phyloP scores from a whole-genome alignment of 2,113 vertebrate species.

The Galbula dea region DNA sequence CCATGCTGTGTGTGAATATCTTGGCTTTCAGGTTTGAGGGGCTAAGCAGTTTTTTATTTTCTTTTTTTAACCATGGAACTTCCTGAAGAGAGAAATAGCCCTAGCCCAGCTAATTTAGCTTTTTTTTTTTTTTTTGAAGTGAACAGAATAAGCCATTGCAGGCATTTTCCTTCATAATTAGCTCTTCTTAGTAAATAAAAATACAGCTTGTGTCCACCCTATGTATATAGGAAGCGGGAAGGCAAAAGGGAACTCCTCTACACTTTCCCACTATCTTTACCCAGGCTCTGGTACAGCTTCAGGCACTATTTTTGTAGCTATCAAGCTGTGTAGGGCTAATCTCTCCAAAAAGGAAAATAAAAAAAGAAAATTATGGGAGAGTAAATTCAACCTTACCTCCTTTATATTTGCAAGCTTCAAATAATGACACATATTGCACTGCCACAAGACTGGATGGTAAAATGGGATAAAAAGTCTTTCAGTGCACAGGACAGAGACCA shows the following conservation, averaged over 20 bases:
- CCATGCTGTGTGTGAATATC: not conserved
- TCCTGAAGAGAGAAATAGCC: not conserved
- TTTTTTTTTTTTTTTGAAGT: not conserved
- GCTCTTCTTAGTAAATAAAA: not conserved
- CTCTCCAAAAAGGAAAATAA: not conserved
- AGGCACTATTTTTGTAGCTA: not conserved
- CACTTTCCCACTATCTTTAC: not conserved
- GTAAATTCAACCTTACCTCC: not conserved
- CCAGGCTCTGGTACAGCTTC: not conserved
- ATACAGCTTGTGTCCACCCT: not conserved
- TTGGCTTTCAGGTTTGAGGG: not conserved
- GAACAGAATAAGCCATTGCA: not conserved
- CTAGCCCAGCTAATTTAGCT: not conserved
- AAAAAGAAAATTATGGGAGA: not conserved
- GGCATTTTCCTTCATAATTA: not conserved
- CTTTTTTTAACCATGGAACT: not conserved
- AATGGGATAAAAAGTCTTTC: not conserved
- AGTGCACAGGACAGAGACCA: not conserved
- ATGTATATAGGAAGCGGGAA: not conserved
- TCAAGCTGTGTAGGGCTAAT: not conserved
- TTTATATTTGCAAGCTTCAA: not conserved
- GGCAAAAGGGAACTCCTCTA: not conserved
- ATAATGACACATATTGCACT: not conserved
- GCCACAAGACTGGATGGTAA: not conserved
- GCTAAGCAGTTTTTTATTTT: constrained; percentile 14